These are phyloP conservation scores for Carlito syrichta DNA, from an alignment of 2,113 vertebrate genomes.

Conservation along the genomic window DNA sequence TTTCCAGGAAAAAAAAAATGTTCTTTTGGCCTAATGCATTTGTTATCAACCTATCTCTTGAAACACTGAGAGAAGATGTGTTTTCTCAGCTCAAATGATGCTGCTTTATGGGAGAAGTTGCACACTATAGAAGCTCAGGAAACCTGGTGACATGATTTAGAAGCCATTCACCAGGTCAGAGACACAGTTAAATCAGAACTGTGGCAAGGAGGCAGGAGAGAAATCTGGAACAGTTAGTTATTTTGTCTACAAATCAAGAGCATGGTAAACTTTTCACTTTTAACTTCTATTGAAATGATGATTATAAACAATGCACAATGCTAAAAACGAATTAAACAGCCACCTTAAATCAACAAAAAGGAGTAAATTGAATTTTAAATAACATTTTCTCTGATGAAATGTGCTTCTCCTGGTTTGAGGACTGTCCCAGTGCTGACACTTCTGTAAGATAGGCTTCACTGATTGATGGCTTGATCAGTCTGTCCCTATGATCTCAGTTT, in stretches of 20 bases:
- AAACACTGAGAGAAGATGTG: slow-evolving; percentile 37
- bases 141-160: slow-evolving; percentile 61
- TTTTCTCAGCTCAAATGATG: slow-evolving; percentile 59
- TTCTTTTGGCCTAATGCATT: slow-evolving; percentile 43
- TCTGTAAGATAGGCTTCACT: background rate
- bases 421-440: background rate
- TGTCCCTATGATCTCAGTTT: background rate
- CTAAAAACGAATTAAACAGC: slow-evolving; percentile 74
- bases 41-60: slow-evolving; percentile 42
- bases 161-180: slow-evolving; percentile 48
- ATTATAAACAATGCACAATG: slow-evolving; percentile 51
- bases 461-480: background rate
- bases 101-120: slow-evolving; percentile 62
- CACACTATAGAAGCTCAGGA: background rate
- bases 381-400: background rate
- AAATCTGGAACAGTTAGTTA: slow-evolving; percentile 48
- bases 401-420: background rate
- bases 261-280: slow-evolving; percentile 59
- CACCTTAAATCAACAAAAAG: slow-evolving; percentile 64
- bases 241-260: slow-evolving; percentile 62
- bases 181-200: slow-evolving; percentile 66
- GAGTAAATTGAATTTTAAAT: slow-evolving; percentile 52
- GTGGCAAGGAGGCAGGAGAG: background rate
- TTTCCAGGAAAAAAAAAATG: slow-evolving; percentile 42
- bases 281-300: slow-evolving; percentile 59